Conservation (phyloP, 2,888 invertebrate species). For the Ceraclea dissimilis region DNA sequence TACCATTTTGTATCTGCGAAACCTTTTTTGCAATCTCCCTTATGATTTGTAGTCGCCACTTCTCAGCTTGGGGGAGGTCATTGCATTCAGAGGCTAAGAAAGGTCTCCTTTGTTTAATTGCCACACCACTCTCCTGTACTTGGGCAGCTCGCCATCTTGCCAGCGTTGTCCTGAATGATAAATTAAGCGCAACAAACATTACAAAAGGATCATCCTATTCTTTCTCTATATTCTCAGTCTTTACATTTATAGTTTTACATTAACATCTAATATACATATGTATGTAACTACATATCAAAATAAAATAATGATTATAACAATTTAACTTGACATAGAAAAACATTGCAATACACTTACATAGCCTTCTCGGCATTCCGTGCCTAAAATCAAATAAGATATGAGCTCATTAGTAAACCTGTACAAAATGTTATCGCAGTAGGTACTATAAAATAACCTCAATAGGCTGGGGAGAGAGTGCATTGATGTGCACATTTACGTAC, state of each 20-base stretch:
- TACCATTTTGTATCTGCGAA: constrained; percentile 96
- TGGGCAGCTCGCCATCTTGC: constrained; percentile 98
- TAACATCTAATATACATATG: no score
- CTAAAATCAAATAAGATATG: constrained; percentile 46
- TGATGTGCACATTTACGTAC: no score
- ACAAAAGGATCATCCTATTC: no score
- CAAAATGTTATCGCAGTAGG: no score
- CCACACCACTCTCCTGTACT: constrained; percentile 79
- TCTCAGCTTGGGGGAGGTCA: constrained; percentile 86
- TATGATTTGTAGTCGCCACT: constrained; percentile 94
- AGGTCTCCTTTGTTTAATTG: constrained; percentile 79
- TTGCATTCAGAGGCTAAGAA: constrained; percentile 93
- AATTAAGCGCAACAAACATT: constrained; percentile 6
- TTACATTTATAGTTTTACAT: no score
- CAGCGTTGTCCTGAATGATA: constrained; percentile 78
- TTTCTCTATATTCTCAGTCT: no score
- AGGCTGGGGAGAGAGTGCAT: no score
- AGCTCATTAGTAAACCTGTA: background rate
- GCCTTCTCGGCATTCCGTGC: constrained; percentile 98
- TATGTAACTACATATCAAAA: no score
- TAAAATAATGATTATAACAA: no score
- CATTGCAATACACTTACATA: constrained; percentile 78
- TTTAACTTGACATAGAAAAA: no score
- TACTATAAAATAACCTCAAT: no score
- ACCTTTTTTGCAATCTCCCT: constrained; percentile 97